Conservation (phyloP, 2,113 vertebrate species). For the Fregata magnificens region DNA sequence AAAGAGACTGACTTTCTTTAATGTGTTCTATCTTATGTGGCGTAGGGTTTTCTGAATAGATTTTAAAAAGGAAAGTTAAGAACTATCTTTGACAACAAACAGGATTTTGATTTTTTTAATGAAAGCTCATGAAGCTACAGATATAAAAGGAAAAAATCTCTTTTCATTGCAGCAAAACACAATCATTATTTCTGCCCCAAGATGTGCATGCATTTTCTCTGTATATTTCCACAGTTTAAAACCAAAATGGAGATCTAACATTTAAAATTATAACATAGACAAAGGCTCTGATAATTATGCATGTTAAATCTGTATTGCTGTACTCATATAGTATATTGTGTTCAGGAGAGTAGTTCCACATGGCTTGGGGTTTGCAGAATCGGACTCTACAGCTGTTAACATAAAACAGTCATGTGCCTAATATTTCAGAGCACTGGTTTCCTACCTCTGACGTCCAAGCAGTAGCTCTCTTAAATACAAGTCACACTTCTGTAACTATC, state of each 20-base stretch:
- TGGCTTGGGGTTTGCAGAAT: not conserved
- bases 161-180: constrained; percentile 22
- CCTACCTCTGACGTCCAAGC: constrained; percentile 80
- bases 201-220: not conserved
- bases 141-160: not conserved
- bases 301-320: not conserved
- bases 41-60: not conserved
- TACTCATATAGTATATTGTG: not conserved
- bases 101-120: not conserved
- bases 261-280: not conserved
- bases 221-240: not conserved
- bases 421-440: constrained; percentile 14
- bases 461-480: constrained; percentile 79
- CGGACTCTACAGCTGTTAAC: not conserved
- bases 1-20: not conserved
- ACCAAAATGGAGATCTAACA: not conserved
- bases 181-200: not conserved
- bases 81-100: not conserved
- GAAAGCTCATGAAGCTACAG: not conserved
- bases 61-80: not conserved
- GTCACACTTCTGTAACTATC: constrained; percentile 68
- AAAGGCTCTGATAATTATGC: not conserved
- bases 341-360: not conserved
- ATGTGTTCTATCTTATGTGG: not conserved
- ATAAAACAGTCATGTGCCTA: not conserved